Percentiles rank a stretch among this genome's conserved stretches.
These are phyloP conservation scores for Eristalis arbustorum DNA, from an alignment of 2,888 invertebrate genomes.

Conservation along the genomic window DNA sequence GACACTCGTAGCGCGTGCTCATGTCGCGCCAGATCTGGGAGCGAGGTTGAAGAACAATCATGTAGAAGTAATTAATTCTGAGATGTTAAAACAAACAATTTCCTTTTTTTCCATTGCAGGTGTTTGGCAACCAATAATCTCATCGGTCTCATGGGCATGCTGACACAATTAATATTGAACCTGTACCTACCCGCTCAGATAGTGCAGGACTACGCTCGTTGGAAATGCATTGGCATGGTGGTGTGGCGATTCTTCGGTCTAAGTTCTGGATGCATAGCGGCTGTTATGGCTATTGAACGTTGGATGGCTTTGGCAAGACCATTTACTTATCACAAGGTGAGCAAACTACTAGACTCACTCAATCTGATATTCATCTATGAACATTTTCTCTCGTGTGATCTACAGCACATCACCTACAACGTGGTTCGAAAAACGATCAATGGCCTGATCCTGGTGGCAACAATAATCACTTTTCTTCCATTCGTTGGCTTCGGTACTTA, in stretches of 20 bases:
- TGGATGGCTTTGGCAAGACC: constrained; percentile 93
- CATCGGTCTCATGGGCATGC: constrained; percentile 89
- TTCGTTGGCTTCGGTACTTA: constrained; percentile 88
- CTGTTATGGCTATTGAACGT: constrained; percentile 93
- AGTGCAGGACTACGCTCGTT: constrained; percentile 73
- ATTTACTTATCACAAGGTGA: constrained; percentile 92
- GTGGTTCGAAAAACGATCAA: constrained; percentile 87
- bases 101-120: constrained; percentile 80
- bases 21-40: not conserved
- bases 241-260: constrained; percentile 91
- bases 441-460: constrained; percentile 85
- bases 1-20: not conserved
- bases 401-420: constrained; percentile 90
- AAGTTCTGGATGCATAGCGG: constrained; percentile 92
- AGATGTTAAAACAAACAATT: not conserved
- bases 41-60: not conserved
- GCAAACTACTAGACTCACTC: constrained; percentile 9
- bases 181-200: constrained; percentile 78
- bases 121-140: constrained; percentile 90
- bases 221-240: constrained; percentile 82
- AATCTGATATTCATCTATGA: not conserved
- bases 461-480: constrained; percentile 87
- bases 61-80: too few species aligned
- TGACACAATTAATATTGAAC: constrained; percentile 84
- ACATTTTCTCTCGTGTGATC: constrained; percentile 63